Evolutionary conservation across 2,797 vertebrate species (phyloP).

Genomic region (Eremophila alpestris): DNA sequence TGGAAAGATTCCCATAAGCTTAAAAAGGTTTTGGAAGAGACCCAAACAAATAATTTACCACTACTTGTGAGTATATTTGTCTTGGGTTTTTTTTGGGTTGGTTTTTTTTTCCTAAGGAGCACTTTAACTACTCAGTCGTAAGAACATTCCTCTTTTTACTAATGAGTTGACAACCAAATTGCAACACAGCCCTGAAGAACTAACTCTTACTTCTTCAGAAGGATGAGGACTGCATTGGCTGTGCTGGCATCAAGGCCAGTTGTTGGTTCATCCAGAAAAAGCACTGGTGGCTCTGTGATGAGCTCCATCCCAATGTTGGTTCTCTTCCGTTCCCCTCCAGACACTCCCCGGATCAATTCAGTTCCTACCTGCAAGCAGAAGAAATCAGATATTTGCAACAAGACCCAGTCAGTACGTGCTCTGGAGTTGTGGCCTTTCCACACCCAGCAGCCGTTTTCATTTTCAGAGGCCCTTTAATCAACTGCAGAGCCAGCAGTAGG

Average conservation of each 20-base stretch:
- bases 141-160: neutral
- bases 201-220: slow-evolving; percentile 80
- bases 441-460: neutral
- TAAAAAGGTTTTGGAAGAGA: slow-evolving; percentile 2
- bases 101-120: neutral
- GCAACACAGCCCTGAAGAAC: neutral
- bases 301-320: slow-evolving; percentile 87
- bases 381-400: neutral
- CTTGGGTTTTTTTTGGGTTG: neutral
- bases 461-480: neutral
- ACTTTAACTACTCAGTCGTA: neutral
- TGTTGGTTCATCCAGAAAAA: slow-evolving; percentile 85
- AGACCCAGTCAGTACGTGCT: neutral
- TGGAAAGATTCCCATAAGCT: slow-evolving; percentile 20
- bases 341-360: slow-evolving; percentile 81
- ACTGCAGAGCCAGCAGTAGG: neutral
- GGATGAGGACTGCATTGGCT: slow-evolving; percentile 81
- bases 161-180: neutral
- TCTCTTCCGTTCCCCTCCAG: slow-evolving; percentile 84
- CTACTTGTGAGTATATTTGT: neutral
- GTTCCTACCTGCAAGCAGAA: slow-evolving; percentile 79
- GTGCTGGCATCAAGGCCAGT: slow-evolving; percentile 85
- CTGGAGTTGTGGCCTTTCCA: neutral
- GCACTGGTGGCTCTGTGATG: slow-evolving; percentile 82
- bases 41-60: neutral